Evolutionary conservation across 2,113 vertebrate species (phyloP), one percentile per base, ranked within the genome.

Genomic region (Perccottus glenii): DNA sequence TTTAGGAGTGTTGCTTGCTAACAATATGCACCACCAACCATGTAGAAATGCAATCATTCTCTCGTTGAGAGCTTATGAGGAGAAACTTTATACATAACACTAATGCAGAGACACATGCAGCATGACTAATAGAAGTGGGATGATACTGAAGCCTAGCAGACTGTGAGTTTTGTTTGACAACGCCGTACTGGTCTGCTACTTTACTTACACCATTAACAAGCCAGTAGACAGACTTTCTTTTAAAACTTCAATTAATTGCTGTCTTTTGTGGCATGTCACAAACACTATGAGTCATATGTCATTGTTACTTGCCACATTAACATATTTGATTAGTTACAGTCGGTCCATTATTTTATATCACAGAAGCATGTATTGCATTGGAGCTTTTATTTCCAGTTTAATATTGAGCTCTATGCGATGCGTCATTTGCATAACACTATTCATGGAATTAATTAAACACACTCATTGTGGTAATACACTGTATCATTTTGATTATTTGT

Each of bases 401-500:
- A 55, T 38, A 40, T 55, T 1, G 14, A 55, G 52, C 38, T n/a
- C n/a, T n/a, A n/a, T n/a, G n/a, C n/a, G n/a, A n/a, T n/a, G n/a
- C n/a, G n/a, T n/a, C n/a, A n/a, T n/a, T n/a, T n/a, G n/a, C n/a
- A n/a, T n/a, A n/a, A n/a, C n/a, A n/a, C 52, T 33, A 8, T 55
- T 55, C 19, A 55, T 36, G 32, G 3, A 50, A 14, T 16, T 55
- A 78, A 58, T 55, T 4, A 5, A 53, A 53, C 38, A 49, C n/a
- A 6, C 14, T 16, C 4, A 55, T 67, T 55, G 66, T 9, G 64
- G 19, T 45, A 12, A 44, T 11, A 32, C 46, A 87, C 94, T 91
- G 93, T 93, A 92, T 93, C 93, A 91, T 93, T 95, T 90, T 92
- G 91, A 94, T 95, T 94, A 94, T 68, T 92, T 90, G 86, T 88